Base-by-base conservation (phyloP, 1,140 invertebrate genomes). In the Zaprionus camerounensis region DNA sequence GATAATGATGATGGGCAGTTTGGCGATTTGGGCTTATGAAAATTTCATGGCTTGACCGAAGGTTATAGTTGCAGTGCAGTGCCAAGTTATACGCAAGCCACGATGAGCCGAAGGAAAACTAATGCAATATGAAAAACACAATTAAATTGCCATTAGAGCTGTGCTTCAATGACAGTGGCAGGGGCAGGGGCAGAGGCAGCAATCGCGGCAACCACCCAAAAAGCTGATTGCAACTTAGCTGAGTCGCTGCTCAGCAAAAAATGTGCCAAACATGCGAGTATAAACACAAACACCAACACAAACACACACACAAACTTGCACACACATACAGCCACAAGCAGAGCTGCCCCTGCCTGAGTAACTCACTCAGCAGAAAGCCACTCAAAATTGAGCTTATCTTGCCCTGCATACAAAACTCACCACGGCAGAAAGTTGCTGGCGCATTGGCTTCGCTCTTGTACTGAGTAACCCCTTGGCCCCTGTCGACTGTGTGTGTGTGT, bases 101-200 rank as follows among this genome's bases (percentile, higher is more conserved):
- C 20, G 56, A 76, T 78, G 62, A 28, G 22, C 70, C 51, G 61
- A 75, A 69, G 24, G 26, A 78, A 64, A 82, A 68, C 67, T 76
- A 71, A 70, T 66, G 76, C 56, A 56, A 62, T 71, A 66, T 66
- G 65, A 79, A 62, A 69, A 79, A 76, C 66, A 84, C 77, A 80
- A 83, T 83, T 83, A 83, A 83, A 84, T 73, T 76, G 65, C 53
- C 81, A 83, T 83, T 83, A 83, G 77, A 51, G 72, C 59, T 44
- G 51, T 34, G 44, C 66, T 64, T 82, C 80, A 82, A 74, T 82
- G 44, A 62, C 57, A 69, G 36, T 36, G 26, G 15, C 41, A 44
- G 6, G 7, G 15, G 22, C 24, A 65, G 1, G 20, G 51, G 2
- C 55, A 51, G 6, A 22, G 46, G 57, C 7, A 34, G 12, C 31